Conservation (phyloP, 2,888 invertebrate species). For the Netelia inedita region DNA sequence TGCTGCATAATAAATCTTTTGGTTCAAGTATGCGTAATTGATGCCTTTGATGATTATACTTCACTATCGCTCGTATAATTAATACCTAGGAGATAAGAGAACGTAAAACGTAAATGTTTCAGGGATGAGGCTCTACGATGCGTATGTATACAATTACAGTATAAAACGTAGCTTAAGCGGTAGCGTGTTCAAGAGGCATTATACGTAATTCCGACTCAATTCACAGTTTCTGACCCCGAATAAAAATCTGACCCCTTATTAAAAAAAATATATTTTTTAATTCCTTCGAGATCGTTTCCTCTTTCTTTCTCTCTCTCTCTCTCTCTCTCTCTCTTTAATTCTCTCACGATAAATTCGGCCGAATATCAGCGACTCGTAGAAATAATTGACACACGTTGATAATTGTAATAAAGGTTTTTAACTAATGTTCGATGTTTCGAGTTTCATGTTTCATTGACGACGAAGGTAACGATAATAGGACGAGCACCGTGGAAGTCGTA, state of each 20-base stretch:
- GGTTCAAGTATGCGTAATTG: background rate
- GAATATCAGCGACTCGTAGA: too few species aligned
- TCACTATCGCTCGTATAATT: background rate
- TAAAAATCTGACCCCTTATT: conserved; percentile 13
- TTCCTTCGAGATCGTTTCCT: background rate
- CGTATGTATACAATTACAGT: background rate
- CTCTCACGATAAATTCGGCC: too few species aligned
- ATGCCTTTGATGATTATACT: conserved; percentile 12
- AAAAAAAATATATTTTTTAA: background rate
- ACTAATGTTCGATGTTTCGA: background rate
- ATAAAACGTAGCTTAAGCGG: background rate
- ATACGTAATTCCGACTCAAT: background rate
- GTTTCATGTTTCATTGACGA: background rate
- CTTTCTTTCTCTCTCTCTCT: background rate
- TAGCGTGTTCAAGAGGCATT: background rate
- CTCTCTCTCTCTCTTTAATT: too few species aligned
- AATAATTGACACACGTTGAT: too few species aligned
- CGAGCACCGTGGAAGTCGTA: background rate
- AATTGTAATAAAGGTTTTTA: background rate
- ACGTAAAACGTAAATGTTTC: background rate
- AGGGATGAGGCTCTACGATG: background rate
- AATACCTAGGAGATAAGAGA: background rate
- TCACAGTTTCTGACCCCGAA: conserved; percentile 1
- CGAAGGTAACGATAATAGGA: background rate
- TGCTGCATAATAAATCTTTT: background rate